Base-by-base conservation (phyloP, 2,888 invertebrate genomes). In the Oscheius sp. region DNA sequence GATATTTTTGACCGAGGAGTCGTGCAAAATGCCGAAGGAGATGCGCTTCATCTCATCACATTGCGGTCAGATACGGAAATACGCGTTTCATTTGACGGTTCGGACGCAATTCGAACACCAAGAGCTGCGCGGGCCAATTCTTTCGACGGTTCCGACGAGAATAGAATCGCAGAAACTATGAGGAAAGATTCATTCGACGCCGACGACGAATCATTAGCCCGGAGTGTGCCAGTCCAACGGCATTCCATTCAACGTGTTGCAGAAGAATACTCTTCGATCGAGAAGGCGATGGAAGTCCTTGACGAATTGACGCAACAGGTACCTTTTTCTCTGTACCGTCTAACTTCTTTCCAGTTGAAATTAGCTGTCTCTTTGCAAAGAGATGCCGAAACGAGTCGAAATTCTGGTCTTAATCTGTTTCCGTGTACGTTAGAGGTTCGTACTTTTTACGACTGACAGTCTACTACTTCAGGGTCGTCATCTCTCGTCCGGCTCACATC, bases 301-400 rank as follows among this genome's bases (percentile, higher is more conserved):
- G 73, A 73, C 48, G 55, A 51, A 33, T 33, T 73, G 42, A 63
- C 73, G 2, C 32, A 33, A 21, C 63, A 73, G 73, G 73, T 73
- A 10, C 1, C n/a, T n/a, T 29, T 9, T 29, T 13, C 21, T 32
- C 3, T 37, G 2, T 37, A 55, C 11, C 3, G 21, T 10, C 58
- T 7, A 21, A 33, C 21, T 21, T 21, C 21, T 53, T 21, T 73
- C 29, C 53, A 73, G 73, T 53, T 73, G 37, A 73, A 63, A 73
- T 35, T 63, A 7, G 73, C 62, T 13, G 55, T 65, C 5, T n/a
- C 13, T 21, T 35, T 73, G 29, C 53, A 42, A 10, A 65, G n/a
- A 10, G 42, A 55, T n/a, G 51, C 62, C 37, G 73, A 73, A 50
- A 42, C 11, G 10, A 48, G 65, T 42, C 21, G n/a, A 9, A 63